Evolutionary conservation across 2,797 vertebrate genomes (phyloP).

Genomic region (Rhyacichthys aspro): DNA sequence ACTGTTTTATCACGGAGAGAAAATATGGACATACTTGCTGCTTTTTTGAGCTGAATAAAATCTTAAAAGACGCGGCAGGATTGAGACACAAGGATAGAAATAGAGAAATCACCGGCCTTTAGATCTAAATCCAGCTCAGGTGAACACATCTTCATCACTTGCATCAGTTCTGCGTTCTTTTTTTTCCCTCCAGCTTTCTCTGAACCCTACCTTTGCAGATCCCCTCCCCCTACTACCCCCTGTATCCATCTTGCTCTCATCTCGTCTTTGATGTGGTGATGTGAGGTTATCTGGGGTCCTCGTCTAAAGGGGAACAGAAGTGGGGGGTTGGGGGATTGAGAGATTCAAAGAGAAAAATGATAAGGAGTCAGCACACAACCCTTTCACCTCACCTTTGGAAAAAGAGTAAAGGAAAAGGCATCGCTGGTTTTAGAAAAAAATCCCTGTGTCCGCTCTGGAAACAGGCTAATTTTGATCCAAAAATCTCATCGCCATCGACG

Average conservation of each 20-base stretch:
- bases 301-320: conserved; percentile 38
- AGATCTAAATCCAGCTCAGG: conserved; percentile 43
- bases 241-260: conserved; percentile 62
- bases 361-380: conserved; percentile 17
- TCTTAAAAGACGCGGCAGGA: conserved; percentile 8
- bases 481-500: conserved; percentile 34
- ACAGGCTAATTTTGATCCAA: conserved; percentile 29
- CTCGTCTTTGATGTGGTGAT: conserved; percentile 73
- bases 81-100: conserved; percentile 33
- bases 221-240: conserved; percentile 35
- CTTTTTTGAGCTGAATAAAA: conserved; percentile 14
- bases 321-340: conserved; percentile 30
- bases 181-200: conserved; percentile 22
- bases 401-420: conserved; percentile 4
- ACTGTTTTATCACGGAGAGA: conserved; percentile 23
- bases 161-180: conserved; percentile 11
- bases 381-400: conserved; percentile 31
- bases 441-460: conserved; percentile 17
- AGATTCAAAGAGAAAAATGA: conserved; percentile 26
- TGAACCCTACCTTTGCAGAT: conserved; percentile 54
- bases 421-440: conserved; percentile 10
- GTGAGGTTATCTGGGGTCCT: conserved; percentile 66
- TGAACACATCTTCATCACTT: too few species aligned
- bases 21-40: conserved; percentile 10
- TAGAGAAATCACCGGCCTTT: conserved; percentile 25